Evolutionary conservation across 2,113 vertebrate genomes (phyloP), one percentile per base, ranked within the genome.

Genomic region (Dasyurus viverrinus): DNA sequence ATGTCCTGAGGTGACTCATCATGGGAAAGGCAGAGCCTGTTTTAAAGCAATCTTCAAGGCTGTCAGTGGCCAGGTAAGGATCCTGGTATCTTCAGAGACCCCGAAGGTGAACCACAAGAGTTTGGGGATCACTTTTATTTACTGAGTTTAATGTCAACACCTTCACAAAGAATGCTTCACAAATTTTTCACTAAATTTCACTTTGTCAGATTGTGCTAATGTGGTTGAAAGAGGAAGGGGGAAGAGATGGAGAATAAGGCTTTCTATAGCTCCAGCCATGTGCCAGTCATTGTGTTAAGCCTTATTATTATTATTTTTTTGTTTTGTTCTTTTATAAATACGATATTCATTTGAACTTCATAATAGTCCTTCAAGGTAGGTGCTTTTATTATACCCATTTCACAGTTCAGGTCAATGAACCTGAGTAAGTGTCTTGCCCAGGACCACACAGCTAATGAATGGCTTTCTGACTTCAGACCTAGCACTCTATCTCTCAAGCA

Each of bases 1-100:
- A 36, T 92, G 60, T 94, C 95, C 57, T 91, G 94, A 91, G 22
- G 91, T 96, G 94, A 97, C 93, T 76, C 93, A 93, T 53, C 54
- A 48, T 10, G 12, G 11, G 94, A 95, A 97, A 84, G 96, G 95
- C 76, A 94, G n/a, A 23, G 76, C 95, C 90, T 84, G 46, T 55
- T 94, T 22, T 68, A 94, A 91, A 96, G 94, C 24, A 91, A 91
- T 48, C 48, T 23, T 90, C 91, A 92, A 93, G 14, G 94, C 42
- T 95, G 2, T 89, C 55, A 93, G 53, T 93, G 42, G 89, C 89
- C 90, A 93, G 54, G 54, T 91, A 52, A 92, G 30, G 48, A 91
- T 48, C 93, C 42, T 22, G 95, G 36, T 53, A 89, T 90, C 76
- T 94, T 27, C 26, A 93, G 90, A 89, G 46, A 89, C 84, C 47